Evolutionary conservation across 2,888 invertebrate species (phyloP).

Genomic region (Cyrtodaria siliqua): DNA sequence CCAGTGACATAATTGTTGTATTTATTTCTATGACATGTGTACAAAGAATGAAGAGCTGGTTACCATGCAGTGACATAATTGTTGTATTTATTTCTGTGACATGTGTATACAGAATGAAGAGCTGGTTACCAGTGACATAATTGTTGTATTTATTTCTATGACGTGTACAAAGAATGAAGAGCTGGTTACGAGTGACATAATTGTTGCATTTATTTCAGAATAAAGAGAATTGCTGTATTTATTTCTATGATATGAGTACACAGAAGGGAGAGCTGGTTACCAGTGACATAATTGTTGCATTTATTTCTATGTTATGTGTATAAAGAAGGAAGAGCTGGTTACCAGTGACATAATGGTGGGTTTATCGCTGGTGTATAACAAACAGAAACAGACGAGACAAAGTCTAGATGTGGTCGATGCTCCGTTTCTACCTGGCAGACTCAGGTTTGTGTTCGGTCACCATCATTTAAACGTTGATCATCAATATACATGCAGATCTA

Average conservation of each 20-base stretch:
- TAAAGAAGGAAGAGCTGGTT: constrained; percentile 58
- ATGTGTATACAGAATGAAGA: constrained; percentile 50
- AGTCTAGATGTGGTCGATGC: constrained; percentile 62
- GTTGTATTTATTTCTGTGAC: constrained; percentile 24
- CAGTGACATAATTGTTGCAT: constrained; percentile 3
- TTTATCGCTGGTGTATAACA: constrained; percentile 49
- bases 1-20: constrained; percentile 53
- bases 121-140: constrained; percentile 51
- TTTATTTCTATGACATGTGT: not conserved
- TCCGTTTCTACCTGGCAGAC: constrained; percentile 31
- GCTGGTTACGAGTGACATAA: constrained; percentile 51
- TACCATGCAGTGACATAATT: constrained; percentile 51
- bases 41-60: constrained; percentile 58
- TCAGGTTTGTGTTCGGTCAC: constrained; percentile 27
- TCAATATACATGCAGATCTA: too few species aligned
- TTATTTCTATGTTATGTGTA: not conserved
- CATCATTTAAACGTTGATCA: too few species aligned
- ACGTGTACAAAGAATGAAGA: constrained; percentile 49
- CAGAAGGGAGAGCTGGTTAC: constrained; percentile 59
- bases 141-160: constrained; percentile 37
- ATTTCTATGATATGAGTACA: not conserved
- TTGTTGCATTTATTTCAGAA: constrained; percentile 33
- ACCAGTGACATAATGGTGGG: constrained; percentile 57
- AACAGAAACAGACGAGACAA: constrained; percentile 47
- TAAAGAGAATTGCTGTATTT: not conserved